Conservation (phyloP, 2,113 vertebrate genomes). For the Pituophis catenifer region DNA sequence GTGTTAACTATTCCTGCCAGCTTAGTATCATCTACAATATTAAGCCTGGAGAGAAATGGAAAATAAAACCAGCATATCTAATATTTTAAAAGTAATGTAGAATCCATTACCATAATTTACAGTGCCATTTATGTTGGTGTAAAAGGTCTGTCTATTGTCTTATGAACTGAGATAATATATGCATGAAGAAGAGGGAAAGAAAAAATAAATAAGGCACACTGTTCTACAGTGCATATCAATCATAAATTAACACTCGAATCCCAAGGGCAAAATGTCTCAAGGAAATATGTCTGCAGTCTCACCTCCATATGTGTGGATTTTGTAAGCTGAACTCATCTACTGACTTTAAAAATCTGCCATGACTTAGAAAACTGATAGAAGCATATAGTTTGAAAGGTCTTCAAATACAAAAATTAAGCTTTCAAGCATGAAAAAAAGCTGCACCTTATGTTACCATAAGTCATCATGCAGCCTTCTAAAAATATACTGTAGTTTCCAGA, state of each 20-base stretch:
- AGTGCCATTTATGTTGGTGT: neutral
- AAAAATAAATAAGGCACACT: neutral
- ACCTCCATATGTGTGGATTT: fast-evolving
- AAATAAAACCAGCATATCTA: neutral
- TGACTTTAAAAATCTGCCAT: neutral
- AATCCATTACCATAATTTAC: neutral
- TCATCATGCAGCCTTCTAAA: neutral
- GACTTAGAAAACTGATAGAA: neutral
- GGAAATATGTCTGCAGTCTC: neutral
- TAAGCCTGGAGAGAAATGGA: too few species aligned
- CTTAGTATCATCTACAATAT: too few species aligned
- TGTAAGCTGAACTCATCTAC: neutral
- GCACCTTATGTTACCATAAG: neutral
- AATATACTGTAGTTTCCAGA: neutral
- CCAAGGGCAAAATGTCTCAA: neutral
- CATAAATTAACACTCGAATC: neutral
- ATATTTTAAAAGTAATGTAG: neutral
- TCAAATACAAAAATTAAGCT: neutral
- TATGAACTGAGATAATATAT: neutral
- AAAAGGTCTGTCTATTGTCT: neutral
- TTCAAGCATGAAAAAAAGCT: neutral
- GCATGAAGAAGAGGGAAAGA: neutral
- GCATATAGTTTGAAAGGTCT: neutral
- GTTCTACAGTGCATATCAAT: neutral
- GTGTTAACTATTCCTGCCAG: too few species aligned